Base-by-base conservation (phyloP, 2,888 invertebrate genomes). In the Macrosiphum euphorbiae region DNA sequence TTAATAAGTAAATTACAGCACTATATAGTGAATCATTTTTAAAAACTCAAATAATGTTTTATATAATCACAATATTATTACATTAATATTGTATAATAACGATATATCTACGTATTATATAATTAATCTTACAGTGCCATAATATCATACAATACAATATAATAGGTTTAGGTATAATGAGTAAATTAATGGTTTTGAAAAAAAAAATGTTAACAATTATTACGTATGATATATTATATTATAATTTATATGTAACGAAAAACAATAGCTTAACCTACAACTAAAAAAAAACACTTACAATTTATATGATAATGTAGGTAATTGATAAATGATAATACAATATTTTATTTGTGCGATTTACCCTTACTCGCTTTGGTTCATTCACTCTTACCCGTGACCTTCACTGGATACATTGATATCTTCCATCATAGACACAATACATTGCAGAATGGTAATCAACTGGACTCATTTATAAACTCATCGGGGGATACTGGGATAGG, bases 61-160 rank as follows among this genome's bases (percentile, higher is more conserved):
- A 84, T 78, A 52, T 58, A 78, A 78, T 78, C 7, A 78, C 28
- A 41, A 52, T 1, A 90, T 90, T 5, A 50, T 78, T 78, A 52
- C 16, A 52, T 90, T 90, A 89, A 28, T 28, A 5, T 67, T 35
- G 24, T 35, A 67, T 90, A 90, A 67, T 90, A 50, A 50, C 35
- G 26, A 90, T 41, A 52, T 78, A 1, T 90, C 78, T 84, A 52
- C 41, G 16, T 84, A 50, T 78, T 35, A 8, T 78, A 35, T 78
- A 90, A 78, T 90, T 84, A 35, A 90, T 90, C 8, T 78, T 84
- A 84, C 41, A 52, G 78, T 90, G 90, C 50, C 41, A 35, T 41
- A 58, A 35, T 41, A 41, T 78, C 35, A 35, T 35, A 78, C 35
- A 78, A 24, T 78, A 20, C 35, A 52, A 90, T 84, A 28, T 44